These are phyloP conservation scores for Alcedo quadribrachys DNA, from an alignment of 2,797 vertebrate genomes.

Conservation along the genomic window DNA sequence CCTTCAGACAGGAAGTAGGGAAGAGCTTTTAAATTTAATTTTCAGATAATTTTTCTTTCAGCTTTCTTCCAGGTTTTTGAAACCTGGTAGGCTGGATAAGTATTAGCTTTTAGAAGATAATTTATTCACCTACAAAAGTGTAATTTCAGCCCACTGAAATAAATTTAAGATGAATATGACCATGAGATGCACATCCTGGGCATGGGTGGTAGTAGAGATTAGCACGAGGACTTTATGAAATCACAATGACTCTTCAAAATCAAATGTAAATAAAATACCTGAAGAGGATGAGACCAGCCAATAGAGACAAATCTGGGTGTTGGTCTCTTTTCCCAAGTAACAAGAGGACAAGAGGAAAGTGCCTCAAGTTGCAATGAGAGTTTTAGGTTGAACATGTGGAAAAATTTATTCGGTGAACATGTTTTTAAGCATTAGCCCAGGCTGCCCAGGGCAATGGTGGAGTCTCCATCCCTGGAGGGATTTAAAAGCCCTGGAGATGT, in stretches of 20 bases:
- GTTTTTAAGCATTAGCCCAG: background rate
- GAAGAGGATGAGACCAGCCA: background rate
- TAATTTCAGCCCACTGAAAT: background rate
- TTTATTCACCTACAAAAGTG: background rate
- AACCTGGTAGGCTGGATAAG: background rate
- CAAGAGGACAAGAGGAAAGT: background rate
- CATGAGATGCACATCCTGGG: background rate
- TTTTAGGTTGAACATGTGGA: background rate
- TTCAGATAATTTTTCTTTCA: background rate
- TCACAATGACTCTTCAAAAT: background rate
- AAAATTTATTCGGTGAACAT: background rate
- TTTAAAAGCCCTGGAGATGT: background rate
- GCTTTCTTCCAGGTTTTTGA: background rate
- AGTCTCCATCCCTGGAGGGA: background rate
- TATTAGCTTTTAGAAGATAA: background rate
- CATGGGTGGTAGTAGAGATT: background rate
- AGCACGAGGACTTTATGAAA: background rate
- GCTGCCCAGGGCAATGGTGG: background rate
- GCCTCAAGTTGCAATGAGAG: background rate
- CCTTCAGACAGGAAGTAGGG: background rate
- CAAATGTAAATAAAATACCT: background rate
- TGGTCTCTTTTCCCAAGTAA: background rate
- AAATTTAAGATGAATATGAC: background rate
- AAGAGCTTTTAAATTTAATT: background rate
- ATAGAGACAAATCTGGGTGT: background rate